Evolutionary conservation across 2,113 vertebrate genomes (phyloP).

Genomic region (Misgurnus mizolepis): DNA sequence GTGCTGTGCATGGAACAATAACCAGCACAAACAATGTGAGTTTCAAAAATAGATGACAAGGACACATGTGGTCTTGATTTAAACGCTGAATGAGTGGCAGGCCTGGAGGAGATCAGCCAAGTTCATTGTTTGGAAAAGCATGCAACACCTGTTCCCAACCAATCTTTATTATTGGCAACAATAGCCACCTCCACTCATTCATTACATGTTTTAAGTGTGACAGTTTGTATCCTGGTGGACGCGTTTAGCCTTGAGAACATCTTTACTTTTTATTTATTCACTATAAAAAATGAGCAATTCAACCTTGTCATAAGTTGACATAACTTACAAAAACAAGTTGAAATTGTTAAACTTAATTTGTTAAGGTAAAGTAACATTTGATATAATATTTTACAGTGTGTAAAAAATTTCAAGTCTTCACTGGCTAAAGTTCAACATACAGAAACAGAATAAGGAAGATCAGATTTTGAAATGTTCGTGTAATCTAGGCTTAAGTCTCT

Average conservation of each 20-base stretch:
- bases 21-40: slow-evolving; percentile 11
- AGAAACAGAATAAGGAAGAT: no score
- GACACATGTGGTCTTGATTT: slow-evolving; percentile 45
- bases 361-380: no score
- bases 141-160: slow-evolving; percentile 69
- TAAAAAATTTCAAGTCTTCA: no score
- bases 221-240: slow-evolving; percentile 55
- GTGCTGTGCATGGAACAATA: slow-evolving; percentile 31
- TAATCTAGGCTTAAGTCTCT: no score
- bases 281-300: no score
- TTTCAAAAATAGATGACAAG: slow-evolving; percentile 54
- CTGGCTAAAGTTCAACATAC: no score
- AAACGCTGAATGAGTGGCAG: slow-evolving; percentile 36
- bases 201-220: slow-evolving; percentile 51
- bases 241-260: slow-evolving; percentile 18
- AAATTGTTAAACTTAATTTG: no score
- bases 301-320: no score
- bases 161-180: slow-evolving; percentile 66
- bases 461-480: no score
- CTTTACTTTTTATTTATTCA: background rate
- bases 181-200: slow-evolving; percentile 56
- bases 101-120: slow-evolving; percentile 58
- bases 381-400: no score
- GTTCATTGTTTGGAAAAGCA: slow-evolving; percentile 64
- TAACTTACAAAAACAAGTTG: no score